Evolutionary conservation across 2,888 invertebrate genomes (phyloP), one percentile per base, ranked within the genome.

Genomic region (Ochlodes sylvanus): DNA sequence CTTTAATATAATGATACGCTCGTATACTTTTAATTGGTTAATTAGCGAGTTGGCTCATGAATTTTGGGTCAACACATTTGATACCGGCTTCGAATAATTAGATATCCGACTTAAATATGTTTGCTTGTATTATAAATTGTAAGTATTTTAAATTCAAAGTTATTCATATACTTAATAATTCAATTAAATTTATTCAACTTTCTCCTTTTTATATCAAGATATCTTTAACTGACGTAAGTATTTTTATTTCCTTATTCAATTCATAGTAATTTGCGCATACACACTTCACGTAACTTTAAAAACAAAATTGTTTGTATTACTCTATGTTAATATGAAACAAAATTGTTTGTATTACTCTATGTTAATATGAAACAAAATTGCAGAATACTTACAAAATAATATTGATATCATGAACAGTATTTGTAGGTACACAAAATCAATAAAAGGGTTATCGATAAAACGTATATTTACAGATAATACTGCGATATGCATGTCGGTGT

Each of bases 1-100:
- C 68, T 68, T 68, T 63, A 68, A 63, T 68, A 41, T 68, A 62
- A 68, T 57, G 68, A 57, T 10, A 55, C 42, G 62, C 55, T 67
- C 61, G 21, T 62, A 55, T 41, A 62, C 15, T 62, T 62, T 63
- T 62, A 68, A 67, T 67, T 67, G 67, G 61, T 47, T 62, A 61
- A 67, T 67, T 67, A 67, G 67, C 10, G 67, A 12, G 47, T 61
- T 60, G 42, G 66, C 66, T 58, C 61, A 42, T 44, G 55, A 44
- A 67, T 67, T 67, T 67, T 34, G 61, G 67, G 54, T 61, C 61
- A 54, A 15, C 17, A 10, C 55, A 47, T 62, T 38, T 55, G 47
- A 38, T 61, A 52, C 19, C 42, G 34, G 55, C 54, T 60, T 44
- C 54, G 60, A 67, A 67, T 67, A 67, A 67, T 55, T 61, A 62